Evolutionary conservation across 2,113 vertebrate species (phyloP).

Genomic region (Nycticebus coucang): DNA sequence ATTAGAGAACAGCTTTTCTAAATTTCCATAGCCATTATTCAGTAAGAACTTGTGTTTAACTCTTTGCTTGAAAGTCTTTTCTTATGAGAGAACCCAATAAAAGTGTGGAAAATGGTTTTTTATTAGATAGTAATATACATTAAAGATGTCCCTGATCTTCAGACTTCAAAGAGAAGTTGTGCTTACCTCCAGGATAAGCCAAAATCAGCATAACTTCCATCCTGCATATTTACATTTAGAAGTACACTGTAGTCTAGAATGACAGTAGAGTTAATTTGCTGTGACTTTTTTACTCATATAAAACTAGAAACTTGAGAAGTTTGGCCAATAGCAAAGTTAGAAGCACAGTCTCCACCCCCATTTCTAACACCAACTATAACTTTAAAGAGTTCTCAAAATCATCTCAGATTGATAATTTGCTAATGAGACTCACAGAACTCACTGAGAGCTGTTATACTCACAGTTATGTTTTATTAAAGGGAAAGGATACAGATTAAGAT

Average conservation of each 20-base stretch:
- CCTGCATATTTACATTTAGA: neutral
- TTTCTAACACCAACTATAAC: neutral
- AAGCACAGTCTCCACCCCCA: neutral
- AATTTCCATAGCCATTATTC: too few relatives aligned
- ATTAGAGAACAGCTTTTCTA: too few relatives aligned
- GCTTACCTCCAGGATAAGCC: neutral
- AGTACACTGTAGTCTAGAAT: neutral
- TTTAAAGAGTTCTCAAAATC: neutral
- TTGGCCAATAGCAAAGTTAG: neutral
- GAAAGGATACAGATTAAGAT: neutral
- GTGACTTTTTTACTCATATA: neutral
- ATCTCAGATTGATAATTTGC: neutral
- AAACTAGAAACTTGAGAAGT: conserved; percentile 7
- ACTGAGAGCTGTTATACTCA: neutral
- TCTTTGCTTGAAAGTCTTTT: neutral
- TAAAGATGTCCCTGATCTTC: conserved; percentile 27
- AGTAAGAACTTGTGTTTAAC: too few relatives aligned
- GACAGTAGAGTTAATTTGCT: neutral
- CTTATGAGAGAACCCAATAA: conserved; percentile 8
- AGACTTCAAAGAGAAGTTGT: conserved; percentile 46
- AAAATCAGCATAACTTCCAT: neutral
- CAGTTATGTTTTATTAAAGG: neutral
- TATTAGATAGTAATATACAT: conserved; percentile 30
- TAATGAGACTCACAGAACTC: neutral
- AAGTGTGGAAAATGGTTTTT: neutral